Evolutionary conservation across 1,140 invertebrate species (phyloP).

Genomic region (Sminthurides bifidus): DNA sequence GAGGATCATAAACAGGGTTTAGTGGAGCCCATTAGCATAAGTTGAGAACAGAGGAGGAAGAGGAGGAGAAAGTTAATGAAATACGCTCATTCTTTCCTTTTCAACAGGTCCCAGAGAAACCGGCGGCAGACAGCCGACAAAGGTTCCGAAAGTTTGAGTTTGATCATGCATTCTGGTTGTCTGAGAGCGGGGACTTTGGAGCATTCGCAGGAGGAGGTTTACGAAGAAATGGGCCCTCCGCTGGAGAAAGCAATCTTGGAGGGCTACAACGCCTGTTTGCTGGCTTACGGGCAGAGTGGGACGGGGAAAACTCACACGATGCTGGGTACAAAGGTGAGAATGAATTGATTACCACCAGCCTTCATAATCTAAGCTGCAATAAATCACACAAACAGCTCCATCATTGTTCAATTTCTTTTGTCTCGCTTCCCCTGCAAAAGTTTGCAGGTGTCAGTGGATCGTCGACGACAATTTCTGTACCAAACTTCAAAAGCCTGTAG

Average conservation of each 20-base stretch:
- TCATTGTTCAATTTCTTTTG: background rate
- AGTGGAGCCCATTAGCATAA: background rate
- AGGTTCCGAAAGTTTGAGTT: slow-evolving; percentile 53
- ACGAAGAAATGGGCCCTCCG: slow-evolving; percentile 50
- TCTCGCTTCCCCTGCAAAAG: background rate
- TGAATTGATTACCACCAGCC: background rate
- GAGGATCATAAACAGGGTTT: background rate
- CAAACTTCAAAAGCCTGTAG: too few relatives aligned
- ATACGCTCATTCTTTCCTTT: slow-evolving; percentile 2
- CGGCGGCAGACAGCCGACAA: slow-evolving; percentile 51
- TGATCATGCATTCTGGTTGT: slow-evolving; percentile 58
- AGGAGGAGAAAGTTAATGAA: background rate
- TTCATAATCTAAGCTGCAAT: background rate
- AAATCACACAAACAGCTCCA: background rate
- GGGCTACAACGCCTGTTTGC: slow-evolving; percentile 50
- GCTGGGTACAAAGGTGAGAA: slow-evolving; percentile 46
- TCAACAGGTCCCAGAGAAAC: slow-evolving; percentile 48
- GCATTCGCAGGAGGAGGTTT: slow-evolving; percentile 39
- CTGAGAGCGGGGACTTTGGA: slow-evolving; percentile 35
- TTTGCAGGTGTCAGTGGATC: too few relatives aligned
- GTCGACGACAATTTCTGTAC: too few relatives aligned
- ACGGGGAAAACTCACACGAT: slow-evolving; percentile 69
- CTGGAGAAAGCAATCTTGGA: slow-evolving; percentile 45
- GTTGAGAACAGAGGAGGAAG: background rate
- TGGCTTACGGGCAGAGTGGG: slow-evolving; percentile 68